Percentiles rank a stretch among this genome's conserved stretches.
These are phyloP conservation scores for Sweltsa coloradensis DNA, from an alignment of 1,140 invertebrate species.

Conservation along the genomic window DNA sequence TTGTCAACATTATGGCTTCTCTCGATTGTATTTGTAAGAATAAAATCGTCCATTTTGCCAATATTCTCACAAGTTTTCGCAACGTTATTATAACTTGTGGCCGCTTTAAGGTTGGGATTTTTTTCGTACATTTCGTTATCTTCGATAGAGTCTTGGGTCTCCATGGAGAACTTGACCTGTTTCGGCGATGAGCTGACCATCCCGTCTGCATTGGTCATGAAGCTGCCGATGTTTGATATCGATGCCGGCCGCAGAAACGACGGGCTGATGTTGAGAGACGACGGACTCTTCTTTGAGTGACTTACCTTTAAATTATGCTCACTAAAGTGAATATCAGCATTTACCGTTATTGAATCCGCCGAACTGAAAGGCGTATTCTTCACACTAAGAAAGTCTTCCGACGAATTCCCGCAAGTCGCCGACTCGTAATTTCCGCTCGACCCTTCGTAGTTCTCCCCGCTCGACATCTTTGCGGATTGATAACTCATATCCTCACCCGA, in stretches of 20 bases:
- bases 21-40: neutral
- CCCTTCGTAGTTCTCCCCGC: slow-evolving; percentile 10
- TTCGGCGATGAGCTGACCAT: slow-evolving; percentile 7
- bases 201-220: slow-evolving; percentile 2
- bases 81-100: neutral
- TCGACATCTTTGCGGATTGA: slow-evolving; percentile 12
- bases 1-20: neutral
- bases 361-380: slow-evolving; percentile 10
- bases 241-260: slow-evolving; percentile 9
- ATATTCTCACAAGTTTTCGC: neutral
- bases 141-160: slow-evolving; percentile 18
- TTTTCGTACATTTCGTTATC: slow-evolving; percentile 24
- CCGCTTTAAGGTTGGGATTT: neutral
- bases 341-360: slow-evolving; percentile 17
- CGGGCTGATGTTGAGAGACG: neutral
- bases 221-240: slow-evolving; percentile 9
- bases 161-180: slow-evolving; percentile 1
- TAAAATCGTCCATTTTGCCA: neutral
- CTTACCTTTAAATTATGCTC: slow-evolving; percentile 1
- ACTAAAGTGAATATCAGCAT: slow-evolving; percentile 16
- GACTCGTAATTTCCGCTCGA: slow-evolving; percentile 3
- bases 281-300: neutral
- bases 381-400: slow-evolving; percentile 2
- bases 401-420: slow-evolving; percentile 3
- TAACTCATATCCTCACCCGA: slow-evolving; percentile 16